Base-by-base conservation (phyloP, 2,888 invertebrate species). In the Eristalinus aeneus region DNA sequence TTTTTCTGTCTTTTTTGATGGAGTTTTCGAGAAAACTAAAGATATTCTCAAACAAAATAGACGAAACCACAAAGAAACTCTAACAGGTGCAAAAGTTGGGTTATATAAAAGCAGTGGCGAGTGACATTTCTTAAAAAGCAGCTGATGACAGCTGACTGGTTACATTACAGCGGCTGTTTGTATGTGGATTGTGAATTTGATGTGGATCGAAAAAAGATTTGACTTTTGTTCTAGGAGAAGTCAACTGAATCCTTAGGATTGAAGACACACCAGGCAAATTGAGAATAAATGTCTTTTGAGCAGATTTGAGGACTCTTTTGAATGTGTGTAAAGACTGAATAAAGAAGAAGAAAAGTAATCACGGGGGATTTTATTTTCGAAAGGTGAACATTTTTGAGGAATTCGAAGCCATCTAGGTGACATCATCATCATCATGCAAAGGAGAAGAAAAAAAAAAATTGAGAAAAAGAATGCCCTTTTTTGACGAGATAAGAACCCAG, bases 401-500 rank as follows among this genome's bases (percentile, higher is more conserved):
- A 11, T 5, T n/a, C 12, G 6, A 1, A 39, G 0, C n/a, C n/a
- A 0, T 39, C 5, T n/a, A n/a, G n/a, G n/a, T n/a, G n/a, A n/a
- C n/a, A n/a, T n/a, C n/a, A n/a, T n/a, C 27, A 27, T 27, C 27
- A 2, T 27, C 5, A 3, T 9, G 16, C 2, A 0, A 46, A 5
- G 46, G 6, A 71, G 58, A 61, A 74, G 74, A 82, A 82, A 71
- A 64, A 65, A 80, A 78, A 82, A 82, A 75, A n/a, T n/a, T 34
- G 60, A 36, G 1, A 39, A 65, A 81, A 85, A 81, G 27, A 68
- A 23, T n/a, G 8, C 58, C 11, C 32, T 53, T 9, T 34, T 34
- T 64, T 34, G 16, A 69, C 77, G 71, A 87, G 86, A 87, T 87
- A 87, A 87, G 87, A 83, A 54, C 39, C 83, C 74, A 72, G n/a